Conservation (phyloP, 2,113 vertebrate species). For the Prolemur simus region DNA sequence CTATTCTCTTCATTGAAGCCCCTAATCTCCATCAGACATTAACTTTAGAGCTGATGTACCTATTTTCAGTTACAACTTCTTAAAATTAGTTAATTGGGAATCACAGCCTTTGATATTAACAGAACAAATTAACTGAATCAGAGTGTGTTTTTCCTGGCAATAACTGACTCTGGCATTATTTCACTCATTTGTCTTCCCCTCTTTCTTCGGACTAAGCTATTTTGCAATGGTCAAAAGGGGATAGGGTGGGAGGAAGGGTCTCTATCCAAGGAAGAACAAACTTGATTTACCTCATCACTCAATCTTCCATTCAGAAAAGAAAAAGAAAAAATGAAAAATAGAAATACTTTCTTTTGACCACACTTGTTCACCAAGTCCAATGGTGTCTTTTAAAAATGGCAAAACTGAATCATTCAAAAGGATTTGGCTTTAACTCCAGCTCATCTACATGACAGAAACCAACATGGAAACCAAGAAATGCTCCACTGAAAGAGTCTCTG, state of each 20-base stretch:
- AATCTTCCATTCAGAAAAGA: not conserved
- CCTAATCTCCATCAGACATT: conserved; percentile 48
- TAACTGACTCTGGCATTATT: not conserved
- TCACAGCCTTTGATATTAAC: conserved; percentile 66
- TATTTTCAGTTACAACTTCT: conserved; percentile 74
- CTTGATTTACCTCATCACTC: conserved; percentile 39
- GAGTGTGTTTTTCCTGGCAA: conserved; percentile 74
- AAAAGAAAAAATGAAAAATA: not conserved
- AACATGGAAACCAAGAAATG: not conserved
- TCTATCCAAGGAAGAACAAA: conserved; percentile 17
- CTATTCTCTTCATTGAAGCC: conserved; percentile 51
- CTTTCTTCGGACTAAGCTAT: conserved; percentile 42
- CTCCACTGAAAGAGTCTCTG: not conserved
- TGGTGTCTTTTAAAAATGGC: not conserved
- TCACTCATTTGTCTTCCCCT: conserved; percentile 55
- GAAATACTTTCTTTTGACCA: not conserved
- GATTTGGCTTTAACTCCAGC: not conserved
- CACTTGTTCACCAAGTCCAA: not conserved
- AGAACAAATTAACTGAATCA: conserved; percentile 71
- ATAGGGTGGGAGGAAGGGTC: conserved; percentile 12
- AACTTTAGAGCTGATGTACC: conserved; percentile 47
- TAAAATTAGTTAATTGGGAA: conserved; percentile 68
- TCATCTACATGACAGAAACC: not conserved
- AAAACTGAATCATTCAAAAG: not conserved
- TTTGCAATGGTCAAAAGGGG: conserved; percentile 46